These are phyloP conservation scores for Drosophila ustulata DNA, from an alignment of 2,888 invertebrate species.

Conservation along the genomic window DNA sequence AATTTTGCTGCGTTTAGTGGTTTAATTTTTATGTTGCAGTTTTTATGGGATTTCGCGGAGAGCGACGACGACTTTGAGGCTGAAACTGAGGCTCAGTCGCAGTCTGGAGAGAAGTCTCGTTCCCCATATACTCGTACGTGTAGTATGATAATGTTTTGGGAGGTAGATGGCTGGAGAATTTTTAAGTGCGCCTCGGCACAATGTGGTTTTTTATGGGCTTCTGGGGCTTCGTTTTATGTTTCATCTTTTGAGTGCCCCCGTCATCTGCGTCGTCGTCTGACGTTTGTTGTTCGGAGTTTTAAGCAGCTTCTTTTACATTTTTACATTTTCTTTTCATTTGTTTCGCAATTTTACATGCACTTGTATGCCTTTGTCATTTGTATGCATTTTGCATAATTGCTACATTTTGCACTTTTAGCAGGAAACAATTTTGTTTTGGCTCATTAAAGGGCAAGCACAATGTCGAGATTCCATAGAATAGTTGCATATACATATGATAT, in stretches of 20 bases:
- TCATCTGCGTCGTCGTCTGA: constrained; percentile 13
- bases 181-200: constrained; percentile 71
- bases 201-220: constrained; percentile 76
- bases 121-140: background rate
- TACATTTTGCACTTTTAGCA: constrained; percentile 52
- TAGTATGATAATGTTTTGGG: constrained; percentile 23
- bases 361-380: constrained; percentile 56
- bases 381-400: constrained; percentile 66
- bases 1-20: constrained; percentile 75
- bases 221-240: constrained; percentile 72
- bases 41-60: constrained; percentile 64
- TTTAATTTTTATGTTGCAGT: constrained; percentile 76
- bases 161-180: constrained; percentile 24
- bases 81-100: background rate
- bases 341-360: constrained; percentile 11
- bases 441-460: constrained; percentile 31
- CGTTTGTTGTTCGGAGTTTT: constrained; percentile 54
- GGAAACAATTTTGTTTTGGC: constrained; percentile 25
- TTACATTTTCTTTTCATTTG: constrained; percentile 25
- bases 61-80: constrained; percentile 23
- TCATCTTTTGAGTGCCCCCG: constrained; percentile 74
- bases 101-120: background rate
- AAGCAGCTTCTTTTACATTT: constrained; percentile 51
- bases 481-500: background rate
- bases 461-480: constrained; percentile 1